Percentiles rank a stretch among this genome's conserved stretches.
Evolutionary conservation across 2,113 vertebrate genomes (phyloP).

Genomic region (Atlantisia rogersi): DNA sequence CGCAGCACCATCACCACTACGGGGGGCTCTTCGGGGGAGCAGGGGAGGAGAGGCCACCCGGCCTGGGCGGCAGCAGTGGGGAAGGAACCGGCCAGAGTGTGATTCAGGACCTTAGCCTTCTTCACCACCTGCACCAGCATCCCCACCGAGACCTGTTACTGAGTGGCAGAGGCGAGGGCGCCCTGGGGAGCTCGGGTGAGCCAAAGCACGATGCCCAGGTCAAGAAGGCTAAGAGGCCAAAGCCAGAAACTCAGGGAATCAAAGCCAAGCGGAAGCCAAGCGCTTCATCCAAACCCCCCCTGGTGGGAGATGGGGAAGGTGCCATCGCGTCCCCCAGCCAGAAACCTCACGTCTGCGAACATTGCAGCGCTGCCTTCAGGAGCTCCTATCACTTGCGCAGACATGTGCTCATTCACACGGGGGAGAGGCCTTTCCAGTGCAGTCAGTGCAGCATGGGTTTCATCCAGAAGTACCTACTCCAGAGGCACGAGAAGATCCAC

Average conservation of each 20-base stretch:
- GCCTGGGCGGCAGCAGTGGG: constrained; percentile 82
- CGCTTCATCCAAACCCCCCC: constrained; percentile 81
- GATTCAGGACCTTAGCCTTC: constrained; percentile 90
- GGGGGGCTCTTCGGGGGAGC: constrained; percentile 79
- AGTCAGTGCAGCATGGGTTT: constrained; percentile 99
- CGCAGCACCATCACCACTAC: constrained; percentile 72
- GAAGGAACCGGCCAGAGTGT: constrained; percentile 85
- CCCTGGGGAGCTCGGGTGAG: constrained; percentile 64
- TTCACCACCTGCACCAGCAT: constrained; percentile 77
- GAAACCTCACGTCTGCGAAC: constrained; percentile 97
- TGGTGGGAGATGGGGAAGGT: constrained; percentile 88
- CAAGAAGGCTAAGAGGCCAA: constrained; percentile 90
- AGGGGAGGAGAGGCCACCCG: constrained; percentile 77
- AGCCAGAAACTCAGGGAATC: constrained; percentile 92
- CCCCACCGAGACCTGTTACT: constrained; percentile 76
- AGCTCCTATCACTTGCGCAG: constrained; percentile 98
- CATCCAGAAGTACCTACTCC: constrained; percentile 98
- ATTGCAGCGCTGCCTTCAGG: constrained; percentile 96
- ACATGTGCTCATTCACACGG: constrained; percentile 98
- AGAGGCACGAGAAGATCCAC: constrained; percentile 97
- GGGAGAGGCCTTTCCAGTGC: constrained; percentile 98
- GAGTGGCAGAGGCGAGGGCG: constrained; percentile 55
- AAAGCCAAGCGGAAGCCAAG: constrained; percentile 92
- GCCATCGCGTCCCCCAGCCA: constrained; percentile 89
- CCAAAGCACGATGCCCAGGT: constrained; percentile 86